phyloP scores from a whole-genome alignment of 2,113 vertebrate species.

The Eclectus roratus region DNA sequence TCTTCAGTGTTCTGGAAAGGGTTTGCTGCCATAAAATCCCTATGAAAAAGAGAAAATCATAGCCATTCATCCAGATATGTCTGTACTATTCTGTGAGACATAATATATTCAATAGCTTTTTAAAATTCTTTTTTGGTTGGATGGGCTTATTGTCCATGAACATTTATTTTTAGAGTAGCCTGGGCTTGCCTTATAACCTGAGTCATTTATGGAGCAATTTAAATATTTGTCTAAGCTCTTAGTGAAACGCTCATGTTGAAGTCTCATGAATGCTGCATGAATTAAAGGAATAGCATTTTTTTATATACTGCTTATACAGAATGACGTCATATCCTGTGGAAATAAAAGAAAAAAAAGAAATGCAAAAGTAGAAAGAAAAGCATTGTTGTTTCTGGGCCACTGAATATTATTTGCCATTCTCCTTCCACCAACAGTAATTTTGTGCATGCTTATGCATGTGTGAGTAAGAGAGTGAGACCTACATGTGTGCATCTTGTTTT shows the following conservation, averaged over 20 bases:
- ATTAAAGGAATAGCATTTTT: not conserved
- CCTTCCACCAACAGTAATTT: not conserved
- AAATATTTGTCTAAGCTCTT: slow-evolving; percentile 53
- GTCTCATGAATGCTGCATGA: not conserved
- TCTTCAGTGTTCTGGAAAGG: not conserved
- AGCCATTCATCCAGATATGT: not conserved
- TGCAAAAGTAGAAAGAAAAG: not conserved
- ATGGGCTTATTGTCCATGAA: slow-evolving; percentile 26
- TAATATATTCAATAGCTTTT: slow-evolving; percentile 37
- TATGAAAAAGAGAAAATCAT: not conserved
- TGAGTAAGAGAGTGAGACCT: not conserved
- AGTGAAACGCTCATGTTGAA: not conserved
- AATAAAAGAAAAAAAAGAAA: not conserved
- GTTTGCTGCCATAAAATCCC: not conserved
- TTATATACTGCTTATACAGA: not conserved
- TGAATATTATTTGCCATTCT: not conserved
- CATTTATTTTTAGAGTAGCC: slow-evolving; percentile 44
- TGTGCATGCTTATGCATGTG: not conserved
- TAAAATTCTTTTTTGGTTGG: slow-evolving; percentile 43
- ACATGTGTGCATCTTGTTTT: not conserved
- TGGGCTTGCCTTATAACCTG: not conserved
- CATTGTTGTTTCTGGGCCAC: not conserved
- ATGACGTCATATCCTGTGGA: not conserved
- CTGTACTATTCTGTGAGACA: not conserved
- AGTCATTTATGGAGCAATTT: slow-evolving; percentile 33